Conservation (phyloP, 2,888 invertebrate species). For the Bugulina stolonifera region DNA sequence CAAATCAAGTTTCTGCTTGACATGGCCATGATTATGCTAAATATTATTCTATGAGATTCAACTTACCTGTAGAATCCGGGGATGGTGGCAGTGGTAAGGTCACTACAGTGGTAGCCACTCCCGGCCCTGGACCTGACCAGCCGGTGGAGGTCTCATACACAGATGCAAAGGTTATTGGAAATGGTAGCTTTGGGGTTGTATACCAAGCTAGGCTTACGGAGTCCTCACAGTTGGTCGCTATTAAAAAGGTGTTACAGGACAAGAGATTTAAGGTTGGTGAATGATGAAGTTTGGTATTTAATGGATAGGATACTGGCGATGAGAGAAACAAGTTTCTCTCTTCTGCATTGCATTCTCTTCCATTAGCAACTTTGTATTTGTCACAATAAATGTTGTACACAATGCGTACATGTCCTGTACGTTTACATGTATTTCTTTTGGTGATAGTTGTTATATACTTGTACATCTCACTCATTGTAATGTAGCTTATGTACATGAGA, state of each 20-base stretch:
- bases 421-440: too few relatives aligned
- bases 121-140: slow-evolving; percentile 82
- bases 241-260: slow-evolving; percentile 97
- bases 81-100: slow-evolving; percentile 91
- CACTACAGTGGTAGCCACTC: slow-evolving; percentile 92
- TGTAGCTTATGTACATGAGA: too few relatives aligned
- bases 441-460: too few relatives aligned
- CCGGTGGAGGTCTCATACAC: slow-evolving; percentile 89
- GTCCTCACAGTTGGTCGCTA: slow-evolving; percentile 90
- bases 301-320: neutral
- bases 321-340: too few relatives aligned
- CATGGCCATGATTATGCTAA: too few relatives aligned
- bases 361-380: too few relatives aligned
- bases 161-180: slow-evolving; percentile 96
- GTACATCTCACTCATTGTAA: too few relatives aligned
- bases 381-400: too few relatives aligned
- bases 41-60: too few relatives aligned
- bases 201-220: slow-evolving; percentile 94
- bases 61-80: slow-evolving; percentile 49
- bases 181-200: slow-evolving; percentile 98
- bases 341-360: too few relatives aligned
- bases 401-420: too few relatives aligned
- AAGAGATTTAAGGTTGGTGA: slow-evolving; percentile 82
- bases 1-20: too few relatives aligned
- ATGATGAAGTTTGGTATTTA: neutral